These are phyloP conservation scores for Euura saliciscinereae DNA, from an alignment of 1,140 invertebrate genomes.

Conservation along the genomic window DNA sequence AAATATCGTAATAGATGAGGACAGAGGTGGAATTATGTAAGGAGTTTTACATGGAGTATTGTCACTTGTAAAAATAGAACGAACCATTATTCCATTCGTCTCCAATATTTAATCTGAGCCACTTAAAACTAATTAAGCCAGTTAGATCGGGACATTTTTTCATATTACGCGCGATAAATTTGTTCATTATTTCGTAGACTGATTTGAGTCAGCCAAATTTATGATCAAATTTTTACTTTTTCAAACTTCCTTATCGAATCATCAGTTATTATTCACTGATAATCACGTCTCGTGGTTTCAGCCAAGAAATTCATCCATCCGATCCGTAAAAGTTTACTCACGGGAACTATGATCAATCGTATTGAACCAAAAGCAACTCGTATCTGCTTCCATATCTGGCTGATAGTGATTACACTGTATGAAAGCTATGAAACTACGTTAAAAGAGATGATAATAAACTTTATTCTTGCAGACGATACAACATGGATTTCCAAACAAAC, in stretches of 20 bases:
- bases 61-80: constrained; percentile 14
- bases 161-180: constrained; percentile 9
- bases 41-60: not conserved
- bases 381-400: too few species aligned
- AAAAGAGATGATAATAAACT: constrained; percentile 16
- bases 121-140: constrained; percentile 22
- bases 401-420: too few species aligned
- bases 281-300: not conserved
- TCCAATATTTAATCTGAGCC: constrained; percentile 24
- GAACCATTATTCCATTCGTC: constrained; percentile 9
- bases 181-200: not conserved
- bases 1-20: too few species aligned
- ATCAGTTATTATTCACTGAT: not conserved
- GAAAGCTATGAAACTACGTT: too few species aligned
- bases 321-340: not conserved
- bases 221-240: not conserved
- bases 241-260: too few species aligned
- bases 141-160: constrained; percentile 13
- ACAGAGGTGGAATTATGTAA: not conserved
- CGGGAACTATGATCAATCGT: not conserved
- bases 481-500: constrained; percentile 96
- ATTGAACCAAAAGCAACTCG: too few species aligned
- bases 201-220: not conserved
- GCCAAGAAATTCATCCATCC: not conserved
- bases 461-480: constrained; percentile 82